phyloP scores from a whole-genome alignment of 2,888 invertebrate genomes.

The Teinopalpus imperialis region DNA sequence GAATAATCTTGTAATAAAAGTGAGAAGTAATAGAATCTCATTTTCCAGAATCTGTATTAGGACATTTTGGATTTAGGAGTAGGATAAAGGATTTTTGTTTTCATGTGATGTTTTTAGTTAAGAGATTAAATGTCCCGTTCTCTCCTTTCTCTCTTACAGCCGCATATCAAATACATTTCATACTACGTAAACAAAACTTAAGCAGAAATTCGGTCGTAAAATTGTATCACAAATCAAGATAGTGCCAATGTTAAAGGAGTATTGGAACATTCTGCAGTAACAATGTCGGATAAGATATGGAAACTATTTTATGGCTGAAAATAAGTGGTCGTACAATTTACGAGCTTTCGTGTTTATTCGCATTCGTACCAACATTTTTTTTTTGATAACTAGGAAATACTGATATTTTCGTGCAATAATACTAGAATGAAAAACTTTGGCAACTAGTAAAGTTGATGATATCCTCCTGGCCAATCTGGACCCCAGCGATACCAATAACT shows the following conservation, averaged over 20 bases:
- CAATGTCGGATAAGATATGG: constrained; percentile 3
- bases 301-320: constrained; percentile 17
- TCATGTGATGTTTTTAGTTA: too few relatives aligned
- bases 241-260: constrained; percentile 2
- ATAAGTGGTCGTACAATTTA: constrained; percentile 19
- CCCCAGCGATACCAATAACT: too few relatives aligned
- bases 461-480: too few relatives aligned
- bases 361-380: constrained; percentile 3
- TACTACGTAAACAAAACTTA: background rate
- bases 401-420: background rate
- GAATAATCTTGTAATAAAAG: too few relatives aligned
- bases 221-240: constrained; percentile 17
- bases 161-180: background rate
- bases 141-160: background rate
- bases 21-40: too few relatives aligned
- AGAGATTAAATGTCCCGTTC: too few relatives aligned
- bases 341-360: constrained; percentile 6
- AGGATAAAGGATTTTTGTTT: too few relatives aligned
- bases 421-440: background rate
- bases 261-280: background rate
- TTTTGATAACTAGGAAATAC: constrained; percentile 1
- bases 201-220: constrained; percentile 6
- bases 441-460: too few relatives aligned
- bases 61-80: too few relatives aligned
- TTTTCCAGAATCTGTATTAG: too few relatives aligned